Base-by-base conservation (phyloP, 1,140 invertebrate genomes). In the Tetragnatha versicolor region DNA sequence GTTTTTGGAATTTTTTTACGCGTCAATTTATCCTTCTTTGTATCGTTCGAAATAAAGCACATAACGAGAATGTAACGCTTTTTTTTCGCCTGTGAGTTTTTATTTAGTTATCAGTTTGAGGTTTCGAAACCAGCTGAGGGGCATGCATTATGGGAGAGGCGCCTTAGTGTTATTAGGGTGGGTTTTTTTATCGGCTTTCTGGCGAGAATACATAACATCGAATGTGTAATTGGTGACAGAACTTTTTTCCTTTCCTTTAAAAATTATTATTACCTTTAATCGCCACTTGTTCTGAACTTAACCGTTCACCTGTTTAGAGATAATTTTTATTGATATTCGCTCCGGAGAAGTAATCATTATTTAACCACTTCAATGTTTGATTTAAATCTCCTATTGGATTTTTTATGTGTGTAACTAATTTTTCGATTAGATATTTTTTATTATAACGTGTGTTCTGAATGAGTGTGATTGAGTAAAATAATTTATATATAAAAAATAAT, bases 121-220 rank as follows among this genome's bases (percentile, higher is more conserved):
- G 55, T 33, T 58, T 58, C 12, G 3, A 7, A 31, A 3, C 27
- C 12, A 33, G 31, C 35, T 14, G 14, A n/a, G 22, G 10, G 31
- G 5, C 55, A 10, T 6, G 29, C 55, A 14, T 3, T 12, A 12
- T 33, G 9, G 20, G 5, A 2, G 35, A 33, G 20, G 14, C 10
- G 29, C 35, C 35, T 58, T 58, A 58, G 31, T 58, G 29, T 14
- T 3, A n/a, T 58, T 58, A 22, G 49, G 10, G 14, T 51, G 20
- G 20, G 7, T 58, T 35, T 7, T 31, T 31, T 58, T 58, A 20
- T 5, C 3, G 9, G 22, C 55, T 58, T 33, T n/a, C 7, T 20
- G 29, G 55, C 17, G 55, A 3, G n/a, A 58, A 33, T 33, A 58
- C 55, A 58, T 58, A 58, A 58, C 55, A 58, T 58, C 20, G 55